Percentiles rank a stretch among this genome's conserved stretches.
Evolutionary conservation across 92 coral and sea anemone genomes (phyloP).

Genomic region (Zoanthus solanderi): DNA sequence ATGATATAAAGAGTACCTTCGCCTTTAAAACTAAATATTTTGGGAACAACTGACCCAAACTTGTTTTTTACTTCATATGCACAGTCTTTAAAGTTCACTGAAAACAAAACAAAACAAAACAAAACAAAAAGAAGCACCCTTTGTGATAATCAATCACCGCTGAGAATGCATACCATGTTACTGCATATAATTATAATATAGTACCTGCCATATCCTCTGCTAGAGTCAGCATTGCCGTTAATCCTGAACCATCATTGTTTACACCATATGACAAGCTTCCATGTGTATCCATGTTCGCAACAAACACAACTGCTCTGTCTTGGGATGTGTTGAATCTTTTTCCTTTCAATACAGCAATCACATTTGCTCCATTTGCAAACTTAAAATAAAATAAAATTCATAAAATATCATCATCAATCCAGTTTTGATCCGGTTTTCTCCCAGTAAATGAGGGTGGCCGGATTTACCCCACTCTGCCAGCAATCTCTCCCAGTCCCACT

Average conservation of each 20-base stretch:
- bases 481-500: too few species aligned
- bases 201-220: constrained; percentile 78
- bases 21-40: too few species aligned
- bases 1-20: too few species aligned
- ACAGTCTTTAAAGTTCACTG: too few species aligned
- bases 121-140: too few species aligned
- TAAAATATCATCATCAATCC: too few species aligned
- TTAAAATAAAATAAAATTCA: constrained; percentile 2
- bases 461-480: too few species aligned
- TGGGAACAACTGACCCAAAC: neutral
- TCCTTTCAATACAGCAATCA: constrained; percentile 66
- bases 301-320: constrained; percentile 67
- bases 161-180: neutral
- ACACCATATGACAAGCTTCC: constrained; percentile 66
- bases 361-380: constrained; percentile 72
- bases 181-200: neutral
- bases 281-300: constrained; percentile 71
- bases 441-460: too few species aligned
- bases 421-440: too few species aligned
- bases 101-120: too few species aligned
- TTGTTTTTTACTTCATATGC: neutral
- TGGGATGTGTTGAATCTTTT: constrained; percentile 51
- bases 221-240: constrained; percentile 63
- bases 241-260: constrained; percentile 78
- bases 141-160: neutral